Evolutionary conservation across 2,797 vertebrate genomes (phyloP).

Genomic region (Esox lucius): DNA sequence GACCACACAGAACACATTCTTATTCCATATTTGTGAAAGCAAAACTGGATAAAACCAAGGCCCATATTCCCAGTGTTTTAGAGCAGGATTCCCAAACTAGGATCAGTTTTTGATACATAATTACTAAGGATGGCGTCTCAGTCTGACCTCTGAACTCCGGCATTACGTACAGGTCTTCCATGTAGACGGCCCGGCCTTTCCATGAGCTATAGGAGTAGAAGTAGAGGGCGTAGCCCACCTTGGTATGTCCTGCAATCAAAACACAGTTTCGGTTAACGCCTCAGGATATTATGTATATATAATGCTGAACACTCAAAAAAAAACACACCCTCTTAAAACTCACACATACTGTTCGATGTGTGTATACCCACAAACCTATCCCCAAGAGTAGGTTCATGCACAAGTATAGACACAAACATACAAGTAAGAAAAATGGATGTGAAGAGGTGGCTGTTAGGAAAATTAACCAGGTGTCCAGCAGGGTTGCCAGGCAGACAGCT

Average conservation of each 20-base stretch:
- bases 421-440: not conserved
- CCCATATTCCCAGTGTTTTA: too few relatives aligned
- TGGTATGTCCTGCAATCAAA: conserved; percentile 68
- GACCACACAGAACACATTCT: too few relatives aligned
- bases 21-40: too few relatives aligned
- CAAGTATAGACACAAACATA: not conserved
- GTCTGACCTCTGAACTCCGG: conserved; percentile 80
- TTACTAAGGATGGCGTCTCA: not conserved
- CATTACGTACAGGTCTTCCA: conserved; percentile 86
- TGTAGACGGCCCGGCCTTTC: conserved; percentile 73
- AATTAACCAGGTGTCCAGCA: not conserved
- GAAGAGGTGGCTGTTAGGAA: not conserved
- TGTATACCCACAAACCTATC: not conserved
- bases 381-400: not conserved
- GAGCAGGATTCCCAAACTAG: too few relatives aligned
- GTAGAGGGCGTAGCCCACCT: conserved; percentile 84
- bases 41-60: too few relatives aligned
- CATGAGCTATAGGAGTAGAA: conserved; percentile 81
- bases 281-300: not conserved
- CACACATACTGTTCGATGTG: not conserved
- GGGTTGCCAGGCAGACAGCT: not conserved
- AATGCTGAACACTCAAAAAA: not conserved
- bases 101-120: too few relatives aligned
- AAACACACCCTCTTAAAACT: not conserved
- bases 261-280: not conserved